These are phyloP conservation scores for Magallana nippona DNA, from an alignment of 2,888 invertebrate species.

Conservation along the genomic window DNA sequence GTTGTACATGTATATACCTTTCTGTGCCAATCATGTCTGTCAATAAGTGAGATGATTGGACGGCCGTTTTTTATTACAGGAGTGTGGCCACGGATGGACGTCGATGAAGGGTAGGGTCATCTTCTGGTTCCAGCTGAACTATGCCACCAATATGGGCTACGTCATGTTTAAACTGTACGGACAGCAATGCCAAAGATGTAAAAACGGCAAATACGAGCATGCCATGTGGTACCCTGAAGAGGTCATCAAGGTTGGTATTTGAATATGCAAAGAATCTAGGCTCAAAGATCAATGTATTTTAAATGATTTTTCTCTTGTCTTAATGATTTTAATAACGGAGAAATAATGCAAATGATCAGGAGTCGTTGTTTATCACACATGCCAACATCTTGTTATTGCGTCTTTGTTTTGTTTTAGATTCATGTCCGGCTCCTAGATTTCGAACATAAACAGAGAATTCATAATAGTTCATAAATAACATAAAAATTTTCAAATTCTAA, in stretches of 20 bases:
- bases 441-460: too few species aligned
- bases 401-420: too few species aligned
- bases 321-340: too few species aligned
- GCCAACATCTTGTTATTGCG: too few species aligned
- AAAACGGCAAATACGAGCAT: slow-evolving; percentile 79
- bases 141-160: slow-evolving; percentile 73
- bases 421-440: too few species aligned
- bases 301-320: too few species aligned
- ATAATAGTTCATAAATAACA: too few species aligned
- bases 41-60: not conserved
- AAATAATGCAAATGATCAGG: too few species aligned
- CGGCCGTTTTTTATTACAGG: slow-evolving; percentile 65
- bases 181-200: slow-evolving; percentile 80
- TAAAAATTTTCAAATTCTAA: too few species aligned
- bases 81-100: slow-evolving; percentile 81
- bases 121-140: slow-evolving; percentile 80
- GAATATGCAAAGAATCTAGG: not conserved
- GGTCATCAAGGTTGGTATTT: slow-evolving; percentile 79
- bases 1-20: too few species aligned
- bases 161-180: slow-evolving; percentile 81
- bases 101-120: slow-evolving; percentile 82
- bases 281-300: not conserved
- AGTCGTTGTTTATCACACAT: too few species aligned
- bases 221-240: slow-evolving; percentile 82
- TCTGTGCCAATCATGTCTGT: not conserved